Percentiles rank a stretch among this genome's conserved stretches.
These are phyloP conservation scores for Gallinago stenura DNA, from an alignment of 2,797 vertebrate species.

Conservation along the genomic window DNA sequence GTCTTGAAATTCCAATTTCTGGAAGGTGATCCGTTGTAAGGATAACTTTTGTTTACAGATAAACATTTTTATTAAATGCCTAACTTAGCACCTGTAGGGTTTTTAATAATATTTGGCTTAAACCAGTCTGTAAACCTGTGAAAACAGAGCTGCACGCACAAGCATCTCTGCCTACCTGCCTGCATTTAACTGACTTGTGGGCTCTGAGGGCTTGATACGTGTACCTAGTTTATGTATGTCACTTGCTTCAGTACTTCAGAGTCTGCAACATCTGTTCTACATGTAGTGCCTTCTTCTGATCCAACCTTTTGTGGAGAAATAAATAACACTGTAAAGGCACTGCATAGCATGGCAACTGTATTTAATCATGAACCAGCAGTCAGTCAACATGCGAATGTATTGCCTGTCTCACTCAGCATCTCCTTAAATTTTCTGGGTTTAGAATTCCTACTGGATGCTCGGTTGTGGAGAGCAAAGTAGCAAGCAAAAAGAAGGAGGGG, in stretches of 20 bases:
- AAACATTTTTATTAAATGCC: constrained; percentile 63
- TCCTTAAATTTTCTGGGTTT: constrained; percentile 16
- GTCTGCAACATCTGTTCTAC: constrained; percentile 26
- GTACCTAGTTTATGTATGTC: neutral
- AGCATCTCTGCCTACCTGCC: constrained; percentile 25
- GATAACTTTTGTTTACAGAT: constrained; percentile 78
- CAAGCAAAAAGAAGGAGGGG: neutral
- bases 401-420: constrained; percentile 5
- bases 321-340: neutral
- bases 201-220: constrained; percentile 1
- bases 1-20: constrained; percentile 66
- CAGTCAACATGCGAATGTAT: constrained; percentile 14
- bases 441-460: neutral
- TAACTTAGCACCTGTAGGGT: constrained; percentile 43
- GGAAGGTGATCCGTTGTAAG: constrained; percentile 60
- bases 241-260: constrained; percentile 31
- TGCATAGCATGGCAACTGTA: constrained; percentile 37
- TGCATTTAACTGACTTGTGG: constrained; percentile 32
- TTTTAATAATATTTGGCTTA: constrained; percentile 62
- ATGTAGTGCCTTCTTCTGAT: constrained; percentile 46
- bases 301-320: constrained; percentile 3
- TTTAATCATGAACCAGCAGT: constrained; percentile 32
- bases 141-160: constrained; percentile 33
- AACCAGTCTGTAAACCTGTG: constrained; percentile 54
- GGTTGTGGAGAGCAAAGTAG: constrained; percentile 18